phyloP scores from a whole-genome alignment of 2,113 vertebrate species.

The Tringa solitaria region DNA sequence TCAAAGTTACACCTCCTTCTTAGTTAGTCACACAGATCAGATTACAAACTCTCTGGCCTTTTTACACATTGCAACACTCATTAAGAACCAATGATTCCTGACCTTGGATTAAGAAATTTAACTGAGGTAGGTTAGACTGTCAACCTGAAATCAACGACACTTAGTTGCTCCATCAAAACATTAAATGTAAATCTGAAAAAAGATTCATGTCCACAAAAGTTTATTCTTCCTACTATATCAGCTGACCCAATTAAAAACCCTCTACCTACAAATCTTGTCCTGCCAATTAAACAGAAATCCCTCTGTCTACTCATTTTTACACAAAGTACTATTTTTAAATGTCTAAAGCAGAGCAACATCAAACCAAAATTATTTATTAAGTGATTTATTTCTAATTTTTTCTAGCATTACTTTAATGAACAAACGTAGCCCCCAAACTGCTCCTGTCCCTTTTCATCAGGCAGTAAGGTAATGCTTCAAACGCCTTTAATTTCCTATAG shows the following conservation, averaged over 20 bases:
- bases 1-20: neutral
- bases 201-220: neutral
- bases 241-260: neutral
- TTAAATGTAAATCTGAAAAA: neutral
- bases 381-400: neutral
- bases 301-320: neutral
- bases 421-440: neutral
- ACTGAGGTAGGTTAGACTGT: neutral
- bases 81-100: neutral
- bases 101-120: conserved; percentile 22
- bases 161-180: neutral
- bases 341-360: neutral
- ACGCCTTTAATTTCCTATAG: neutral
- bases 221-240: neutral
- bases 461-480: neutral
- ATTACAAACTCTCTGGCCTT: neutral
- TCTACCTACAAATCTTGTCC: neutral
- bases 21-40: neutral
- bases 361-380: neutral
- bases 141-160: neutral
- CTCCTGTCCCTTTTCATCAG: neutral
- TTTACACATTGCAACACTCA: neutral
- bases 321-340: neutral
- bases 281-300: neutral
- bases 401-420: neutral